These are phyloP conservation scores for Volucella inflata DNA, from an alignment of 2,888 invertebrate species.

Conservation along the genomic window DNA sequence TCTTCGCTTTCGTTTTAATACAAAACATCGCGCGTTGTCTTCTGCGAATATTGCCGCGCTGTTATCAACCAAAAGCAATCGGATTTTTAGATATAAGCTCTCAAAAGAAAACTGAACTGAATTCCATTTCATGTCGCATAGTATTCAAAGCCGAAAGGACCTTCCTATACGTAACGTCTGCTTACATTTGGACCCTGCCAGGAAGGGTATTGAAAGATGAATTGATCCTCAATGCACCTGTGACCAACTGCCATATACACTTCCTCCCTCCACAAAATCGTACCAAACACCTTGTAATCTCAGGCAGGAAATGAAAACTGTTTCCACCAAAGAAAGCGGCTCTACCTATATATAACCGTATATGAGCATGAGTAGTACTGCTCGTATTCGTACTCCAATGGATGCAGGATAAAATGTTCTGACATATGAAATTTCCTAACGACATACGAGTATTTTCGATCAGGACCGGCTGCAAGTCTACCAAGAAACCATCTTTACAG, in stretches of 20 bases:
- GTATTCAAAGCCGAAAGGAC: not conserved
- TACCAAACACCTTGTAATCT: constrained; percentile 62
- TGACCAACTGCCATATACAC: not conserved
- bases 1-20: constrained; percentile 10
- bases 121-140: constrained; percentile 45
- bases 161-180: not conserved
- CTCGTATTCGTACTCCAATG: not conserved
- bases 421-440: constrained; percentile 73
- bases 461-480: constrained; percentile 9
- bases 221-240: constrained; percentile 61
- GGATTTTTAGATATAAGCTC: constrained; percentile 15
- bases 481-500: constrained; percentile 2
- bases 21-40: constrained; percentile 22
- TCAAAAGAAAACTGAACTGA: constrained; percentile 32
- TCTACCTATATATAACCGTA: constrained; percentile 37
- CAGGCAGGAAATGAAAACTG: constrained; percentile 74
- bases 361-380: not conserved
- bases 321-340: constrained; percentile 64
- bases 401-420: constrained; percentile 63
- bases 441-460: constrained; percentile 67
- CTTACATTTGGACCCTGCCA: constrained; percentile 13
- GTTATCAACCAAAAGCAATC: constrained; percentile 46
- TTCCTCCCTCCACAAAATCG: not conserved
- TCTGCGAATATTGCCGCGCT: constrained; percentile 6
- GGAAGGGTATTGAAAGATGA: constrained; percentile 70